These are phyloP conservation scores for Cyanocitta stelleri DNA, from an alignment of 2,113 vertebrate genomes.

Conservation along the genomic window DNA sequence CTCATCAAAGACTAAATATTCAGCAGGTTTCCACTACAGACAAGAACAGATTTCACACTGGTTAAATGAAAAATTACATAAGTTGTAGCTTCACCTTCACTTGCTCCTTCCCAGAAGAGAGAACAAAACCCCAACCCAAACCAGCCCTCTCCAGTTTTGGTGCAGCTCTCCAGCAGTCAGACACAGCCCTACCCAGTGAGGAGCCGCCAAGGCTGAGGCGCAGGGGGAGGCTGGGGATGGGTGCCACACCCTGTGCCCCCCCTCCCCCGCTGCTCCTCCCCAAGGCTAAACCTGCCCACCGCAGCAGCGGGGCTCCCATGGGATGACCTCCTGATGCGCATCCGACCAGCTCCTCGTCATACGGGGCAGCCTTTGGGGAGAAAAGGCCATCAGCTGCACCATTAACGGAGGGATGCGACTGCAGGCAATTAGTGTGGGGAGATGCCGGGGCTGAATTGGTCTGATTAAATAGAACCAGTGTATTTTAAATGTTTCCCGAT, in stretches of 20 bases:
- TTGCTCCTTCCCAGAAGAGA: not conserved
- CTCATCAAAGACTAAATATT: not conserved
- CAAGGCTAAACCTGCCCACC: not conserved
- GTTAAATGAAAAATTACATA: not conserved
- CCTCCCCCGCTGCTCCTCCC: not conserved
- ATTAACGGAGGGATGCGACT: not conserved
- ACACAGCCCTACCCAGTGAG: not conserved
- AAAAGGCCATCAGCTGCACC: not conserved
- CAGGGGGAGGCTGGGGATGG: not conserved
- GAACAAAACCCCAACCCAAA: not conserved
- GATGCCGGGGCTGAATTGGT: rapidly evolving
- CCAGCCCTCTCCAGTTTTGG: constrained; percentile 12
- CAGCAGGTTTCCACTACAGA: not conserved
- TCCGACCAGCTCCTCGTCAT: not conserved
- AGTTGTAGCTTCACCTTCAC: not conserved
- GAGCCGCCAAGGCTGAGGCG: not conserved
- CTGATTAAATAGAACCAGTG: not conserved
- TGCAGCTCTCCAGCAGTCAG: constrained; percentile 28
- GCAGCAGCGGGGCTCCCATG: not conserved
- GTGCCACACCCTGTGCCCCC: constrained; percentile 72
- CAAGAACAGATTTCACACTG: not conserved
- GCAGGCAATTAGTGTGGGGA: not conserved
- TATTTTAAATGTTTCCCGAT: not conserved
- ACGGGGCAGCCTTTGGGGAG: not conserved
- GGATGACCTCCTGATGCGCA: not conserved